Conservation (phyloP, 2,888 invertebrate species). For the Agapostemon virescens region DNA sequence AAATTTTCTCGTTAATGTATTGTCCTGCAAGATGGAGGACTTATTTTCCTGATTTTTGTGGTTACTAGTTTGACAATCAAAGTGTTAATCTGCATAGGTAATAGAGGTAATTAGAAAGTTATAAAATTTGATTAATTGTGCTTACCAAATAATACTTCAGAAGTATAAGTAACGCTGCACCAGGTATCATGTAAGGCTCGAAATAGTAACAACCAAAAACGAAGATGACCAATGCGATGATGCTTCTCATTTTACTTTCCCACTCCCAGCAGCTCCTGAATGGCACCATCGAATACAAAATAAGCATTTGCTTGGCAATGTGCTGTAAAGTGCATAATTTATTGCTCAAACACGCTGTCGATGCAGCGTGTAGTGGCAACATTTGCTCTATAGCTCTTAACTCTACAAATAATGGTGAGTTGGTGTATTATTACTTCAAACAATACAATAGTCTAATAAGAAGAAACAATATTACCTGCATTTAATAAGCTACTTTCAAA, state of each 20-base stretch:
- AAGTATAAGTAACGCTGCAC: constrained; percentile 90
- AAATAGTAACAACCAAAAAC: constrained; percentile 95
- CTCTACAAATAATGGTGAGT: background rate
- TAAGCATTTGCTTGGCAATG: background rate
- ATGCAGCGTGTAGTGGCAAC: background rate
- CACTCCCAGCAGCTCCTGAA: constrained; percentile 96
- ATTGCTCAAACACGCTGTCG: background rate
- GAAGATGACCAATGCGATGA: constrained; percentile 91
- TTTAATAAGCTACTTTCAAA: too few species aligned
- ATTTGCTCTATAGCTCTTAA: background rate
- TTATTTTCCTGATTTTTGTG: too few species aligned
- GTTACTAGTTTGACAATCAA: too few species aligned
- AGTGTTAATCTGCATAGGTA: background rate
- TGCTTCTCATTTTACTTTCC: constrained; percentile 94
- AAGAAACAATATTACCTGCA: too few species aligned
- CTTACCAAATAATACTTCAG: constrained; percentile 87
- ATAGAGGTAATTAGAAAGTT: background rate
- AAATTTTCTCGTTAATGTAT: too few species aligned
- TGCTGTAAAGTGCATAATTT: background rate
- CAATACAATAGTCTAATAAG: too few species aligned
- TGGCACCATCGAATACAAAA: constrained; percentile 1
- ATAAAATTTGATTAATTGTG: constrained; percentile 29
- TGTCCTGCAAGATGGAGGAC: too few species aligned
- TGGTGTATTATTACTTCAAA: too few species aligned
- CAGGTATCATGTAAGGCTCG: constrained; percentile 96